Conservation (phyloP, 2,888 invertebrate genomes). For the Strigamia maritima region DNA sequence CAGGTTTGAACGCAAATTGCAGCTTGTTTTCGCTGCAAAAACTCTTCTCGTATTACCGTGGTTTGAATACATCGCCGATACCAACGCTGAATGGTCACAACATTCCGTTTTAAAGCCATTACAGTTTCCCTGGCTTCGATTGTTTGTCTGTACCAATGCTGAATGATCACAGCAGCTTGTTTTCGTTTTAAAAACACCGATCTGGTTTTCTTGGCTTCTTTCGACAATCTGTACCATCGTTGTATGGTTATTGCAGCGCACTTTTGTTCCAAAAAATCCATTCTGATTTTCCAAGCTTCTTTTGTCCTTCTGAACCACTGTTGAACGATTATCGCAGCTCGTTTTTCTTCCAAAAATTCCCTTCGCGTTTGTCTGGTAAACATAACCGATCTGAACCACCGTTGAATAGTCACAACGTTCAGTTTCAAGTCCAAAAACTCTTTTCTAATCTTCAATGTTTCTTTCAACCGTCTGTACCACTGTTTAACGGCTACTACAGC, state of each 20-base stretch:
- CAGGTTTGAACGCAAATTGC: not conserved
- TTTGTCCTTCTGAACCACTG: not conserved
- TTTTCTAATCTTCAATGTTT: not conserved
- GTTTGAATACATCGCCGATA: too few species aligned
- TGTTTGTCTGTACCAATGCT: not conserved
- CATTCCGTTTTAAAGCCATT: not conserved
- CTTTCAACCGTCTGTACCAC: not conserved
- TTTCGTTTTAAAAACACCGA: not conserved
- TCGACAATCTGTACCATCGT: constrained; percentile 35
- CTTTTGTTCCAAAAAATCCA: constrained; percentile 39
- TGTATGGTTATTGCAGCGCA: constrained; percentile 45
- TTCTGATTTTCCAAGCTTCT: not conserved
- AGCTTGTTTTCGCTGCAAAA: not conserved
- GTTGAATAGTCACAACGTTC: not conserved
- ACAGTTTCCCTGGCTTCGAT: not conserved
- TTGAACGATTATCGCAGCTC: not conserved
- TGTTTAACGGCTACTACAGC: not conserved
- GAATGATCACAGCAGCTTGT: not conserved
- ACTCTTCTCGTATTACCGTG: not conserved
- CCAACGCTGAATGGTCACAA: constrained; percentile 39
- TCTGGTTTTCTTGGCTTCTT: not conserved
- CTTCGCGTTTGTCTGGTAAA: not conserved
- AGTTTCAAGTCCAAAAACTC: constrained; percentile 1
- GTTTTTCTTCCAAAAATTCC: not conserved
- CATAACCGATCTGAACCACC: not conserved